A percentile compares a stretch with the other conserved stretches of the same genome.
Conservation (phyloP, 2,797 vertebrate genomes). For the Coregonus sp. region DNA sequence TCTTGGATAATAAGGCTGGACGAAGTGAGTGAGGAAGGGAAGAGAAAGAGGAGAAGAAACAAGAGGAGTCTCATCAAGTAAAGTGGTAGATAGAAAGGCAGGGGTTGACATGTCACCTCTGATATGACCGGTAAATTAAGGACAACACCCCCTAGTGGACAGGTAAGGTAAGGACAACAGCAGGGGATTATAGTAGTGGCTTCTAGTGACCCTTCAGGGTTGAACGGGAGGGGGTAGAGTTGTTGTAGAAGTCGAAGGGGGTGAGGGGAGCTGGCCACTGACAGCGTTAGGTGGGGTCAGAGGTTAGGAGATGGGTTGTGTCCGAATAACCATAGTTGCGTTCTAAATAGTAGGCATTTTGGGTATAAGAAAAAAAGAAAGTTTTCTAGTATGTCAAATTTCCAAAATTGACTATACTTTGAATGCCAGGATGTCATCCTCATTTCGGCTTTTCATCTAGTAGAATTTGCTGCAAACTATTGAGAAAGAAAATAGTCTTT, state of each 20-base stretch:
- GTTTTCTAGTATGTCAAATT: not conserved
- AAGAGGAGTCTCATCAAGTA: not conserved
- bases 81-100: not conserved
- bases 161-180: not conserved
- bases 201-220: not conserved
- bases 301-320: not conserved
- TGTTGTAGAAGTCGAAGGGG: no score
- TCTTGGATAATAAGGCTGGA: slow-evolving; percentile 23
- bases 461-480: no score
- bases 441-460: no score
- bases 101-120: no score
- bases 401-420: not conserved
- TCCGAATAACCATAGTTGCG: no score
- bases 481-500: no score
- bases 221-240: not conserved
- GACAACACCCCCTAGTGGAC: not conserved
- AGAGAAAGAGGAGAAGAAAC: slow-evolving; percentile 6
- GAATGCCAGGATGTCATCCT: no score
- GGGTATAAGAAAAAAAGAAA: not conserved
- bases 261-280: no score
- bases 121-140: not conserved
- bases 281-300: not conserved
- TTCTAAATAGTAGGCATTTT: no score
- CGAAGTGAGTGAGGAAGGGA: not conserved
- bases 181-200: not conserved